These are phyloP conservation scores for Anagyrus pseudococci DNA, from an alignment of 2,888 invertebrate species.

Conservation along the genomic window DNA sequence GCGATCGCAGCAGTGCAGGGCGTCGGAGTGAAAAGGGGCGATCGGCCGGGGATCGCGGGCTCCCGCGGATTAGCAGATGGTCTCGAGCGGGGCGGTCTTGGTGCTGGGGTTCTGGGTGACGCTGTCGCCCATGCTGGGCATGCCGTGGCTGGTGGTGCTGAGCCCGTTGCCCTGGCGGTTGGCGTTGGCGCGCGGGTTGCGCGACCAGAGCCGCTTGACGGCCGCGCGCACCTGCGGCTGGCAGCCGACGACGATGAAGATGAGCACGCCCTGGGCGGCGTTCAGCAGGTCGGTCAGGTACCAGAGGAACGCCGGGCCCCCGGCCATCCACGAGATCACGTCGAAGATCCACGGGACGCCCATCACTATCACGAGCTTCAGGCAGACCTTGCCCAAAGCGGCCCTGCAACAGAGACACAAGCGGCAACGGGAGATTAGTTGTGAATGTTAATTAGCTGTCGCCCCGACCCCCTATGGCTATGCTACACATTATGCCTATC, in stretches of 20 bases:
- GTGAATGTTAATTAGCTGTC: background rate
- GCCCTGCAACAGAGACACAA: constrained; percentile 66
- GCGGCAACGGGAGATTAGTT: background rate
- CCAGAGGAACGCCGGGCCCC: constrained; percentile 83
- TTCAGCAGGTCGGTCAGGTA: constrained; percentile 85
- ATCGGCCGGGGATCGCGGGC: no score
- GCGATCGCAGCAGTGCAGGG: background rate
- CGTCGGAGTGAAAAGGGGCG: background rate
- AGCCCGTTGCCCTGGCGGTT: constrained; percentile 70
- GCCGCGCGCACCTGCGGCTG: constrained; percentile 83
- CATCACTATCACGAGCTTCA: constrained; percentile 85
- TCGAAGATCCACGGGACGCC: constrained; percentile 81
- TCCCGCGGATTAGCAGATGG: constrained; percentile 62
- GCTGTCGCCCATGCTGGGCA: constrained; percentile 82
- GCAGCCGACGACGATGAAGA: constrained; percentile 87
- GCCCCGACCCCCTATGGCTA: no score
- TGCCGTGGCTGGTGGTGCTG: constrained; percentile 79
- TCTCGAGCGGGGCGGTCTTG: constrained; percentile 66
- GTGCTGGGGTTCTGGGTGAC: constrained; percentile 75
- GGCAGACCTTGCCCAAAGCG: constrained; percentile 81
- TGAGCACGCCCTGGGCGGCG: constrained; percentile 86
- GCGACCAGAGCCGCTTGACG: constrained; percentile 70
- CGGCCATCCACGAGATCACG: constrained; percentile 83
- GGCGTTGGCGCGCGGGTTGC: constrained; percentile 65
- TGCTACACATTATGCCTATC: no score